phyloP scores from a whole-genome alignment of 2,797 vertebrate genomes.

The Esox masquinongy region DNA sequence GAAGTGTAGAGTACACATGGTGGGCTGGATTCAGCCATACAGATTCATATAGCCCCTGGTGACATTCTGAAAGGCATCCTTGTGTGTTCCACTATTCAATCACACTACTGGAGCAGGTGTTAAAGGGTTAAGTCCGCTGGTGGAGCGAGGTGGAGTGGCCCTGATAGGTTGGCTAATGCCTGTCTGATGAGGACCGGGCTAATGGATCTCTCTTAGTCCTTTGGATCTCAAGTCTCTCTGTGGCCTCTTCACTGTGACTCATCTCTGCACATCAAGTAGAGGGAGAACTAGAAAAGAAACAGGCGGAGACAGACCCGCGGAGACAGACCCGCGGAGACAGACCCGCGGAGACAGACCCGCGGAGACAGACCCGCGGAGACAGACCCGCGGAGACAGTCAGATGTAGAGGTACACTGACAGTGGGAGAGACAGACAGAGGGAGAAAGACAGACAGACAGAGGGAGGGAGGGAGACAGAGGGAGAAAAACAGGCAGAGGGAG shows the following conservation, averaged over 20 bases:
- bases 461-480: too few species aligned
- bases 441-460: too few species aligned
- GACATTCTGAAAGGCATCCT: too few species aligned
- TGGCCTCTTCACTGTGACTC: constrained; percentile 6
- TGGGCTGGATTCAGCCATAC: background rate
- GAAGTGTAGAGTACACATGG: background rate
- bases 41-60: background rate
- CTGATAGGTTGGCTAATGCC: background rate
- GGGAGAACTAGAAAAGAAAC: constrained; percentile 12
- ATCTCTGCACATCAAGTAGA: constrained; percentile 63
- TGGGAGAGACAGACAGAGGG: too few species aligned
- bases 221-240: background rate
- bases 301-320: constrained; percentile 9
- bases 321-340: background rate
- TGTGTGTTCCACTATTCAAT: too few species aligned
- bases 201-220: background rate
- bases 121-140: background rate
- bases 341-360: too few species aligned
- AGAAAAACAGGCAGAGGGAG: background rate
- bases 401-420: too few species aligned
- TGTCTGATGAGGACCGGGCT: background rate
- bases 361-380: too few species aligned
- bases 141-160: background rate
- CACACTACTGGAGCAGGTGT: background rate
- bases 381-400: too few species aligned